phyloP scores from a whole-genome alignment of 2,888 invertebrate genomes.

The Ethmia dodecea region DNA sequence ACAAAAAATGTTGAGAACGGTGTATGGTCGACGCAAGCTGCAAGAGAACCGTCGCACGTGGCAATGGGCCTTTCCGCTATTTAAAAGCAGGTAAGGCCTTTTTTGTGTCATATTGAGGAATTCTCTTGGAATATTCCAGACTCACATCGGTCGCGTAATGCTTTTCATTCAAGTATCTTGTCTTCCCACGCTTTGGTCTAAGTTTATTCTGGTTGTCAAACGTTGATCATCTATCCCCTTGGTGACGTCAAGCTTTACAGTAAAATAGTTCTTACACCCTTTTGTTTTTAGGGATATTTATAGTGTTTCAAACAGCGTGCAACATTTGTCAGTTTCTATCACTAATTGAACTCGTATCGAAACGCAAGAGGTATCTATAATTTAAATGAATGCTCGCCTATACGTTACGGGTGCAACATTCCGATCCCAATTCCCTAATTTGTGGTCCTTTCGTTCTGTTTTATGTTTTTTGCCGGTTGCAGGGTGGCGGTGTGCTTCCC shows the following conservation, averaged over 20 bases:
- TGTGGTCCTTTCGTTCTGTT: slow-evolving; percentile 68
- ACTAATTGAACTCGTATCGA: too few species aligned
- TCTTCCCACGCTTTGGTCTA: slow-evolving; percentile 35
- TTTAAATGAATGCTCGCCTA: slow-evolving; percentile 42
- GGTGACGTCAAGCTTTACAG: too few species aligned
- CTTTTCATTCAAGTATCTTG: slow-evolving; percentile 35
- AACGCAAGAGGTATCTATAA: slow-evolving; percentile 27
- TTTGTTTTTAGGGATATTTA: too few species aligned
- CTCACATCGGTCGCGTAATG: slow-evolving; percentile 33
- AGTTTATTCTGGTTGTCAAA: not conserved
- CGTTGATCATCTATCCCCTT: too few species aligned
- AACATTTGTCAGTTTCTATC: too few species aligned
- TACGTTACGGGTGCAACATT: slow-evolving; percentile 68
- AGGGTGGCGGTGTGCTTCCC: slow-evolving; percentile 56
- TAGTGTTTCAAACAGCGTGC: too few species aligned
- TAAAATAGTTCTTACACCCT: too few species aligned
- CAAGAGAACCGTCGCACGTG: slow-evolving; percentile 58
- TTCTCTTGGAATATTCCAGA: slow-evolving; percentile 51
- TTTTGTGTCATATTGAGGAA: slow-evolving; percentile 51
- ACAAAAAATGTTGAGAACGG: slow-evolving; percentile 4
- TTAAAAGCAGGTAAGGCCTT: slow-evolving; percentile 68
- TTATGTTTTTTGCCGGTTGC: slow-evolving; percentile 58
- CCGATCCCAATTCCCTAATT: slow-evolving; percentile 63
- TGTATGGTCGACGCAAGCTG: slow-evolving; percentile 41
- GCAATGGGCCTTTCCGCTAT: slow-evolving; percentile 69